Conservation (phyloP, 2,113 vertebrate genomes). For the Lipophrys pholis region DNA sequence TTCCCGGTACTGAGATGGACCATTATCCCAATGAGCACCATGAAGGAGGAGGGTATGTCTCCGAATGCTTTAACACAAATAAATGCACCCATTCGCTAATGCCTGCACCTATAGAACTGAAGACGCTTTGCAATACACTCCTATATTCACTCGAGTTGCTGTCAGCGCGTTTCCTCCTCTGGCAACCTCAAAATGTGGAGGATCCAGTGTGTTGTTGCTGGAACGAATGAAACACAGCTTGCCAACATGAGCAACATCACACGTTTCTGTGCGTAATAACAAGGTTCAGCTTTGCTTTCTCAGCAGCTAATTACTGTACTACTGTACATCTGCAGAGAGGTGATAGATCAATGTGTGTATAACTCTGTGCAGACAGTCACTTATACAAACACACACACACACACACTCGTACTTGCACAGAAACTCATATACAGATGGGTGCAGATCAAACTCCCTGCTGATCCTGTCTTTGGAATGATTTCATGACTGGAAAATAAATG, state of each 20-base stretch:
- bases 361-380: constrained; percentile 24
- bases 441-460: constrained; percentile 46
- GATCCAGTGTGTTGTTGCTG: neutral
- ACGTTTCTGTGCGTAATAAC: constrained; percentile 33
- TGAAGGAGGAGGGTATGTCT: constrained; percentile 89
- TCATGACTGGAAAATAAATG: constrained; percentile 37
- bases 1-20: constrained; percentile 96
- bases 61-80: neutral
- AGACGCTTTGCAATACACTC: neutral
- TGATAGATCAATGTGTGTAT: constrained; percentile 34
- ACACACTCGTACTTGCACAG: constrained; percentile 10
- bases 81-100: neutral
- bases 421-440: constrained; percentile 38
- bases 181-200: neutral
- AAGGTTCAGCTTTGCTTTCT: constrained; percentile 33
- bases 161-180: neutral
- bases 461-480: constrained; percentile 32
- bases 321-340: constrained; percentile 52
- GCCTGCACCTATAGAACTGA: neutral
- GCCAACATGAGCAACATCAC: constrained; percentile 8
- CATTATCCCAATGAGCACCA: constrained; percentile 92
- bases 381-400: constrained; percentile 30
- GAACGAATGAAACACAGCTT: constrained; percentile 13
- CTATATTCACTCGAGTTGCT: too few species aligned
- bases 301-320: constrained; percentile 48